A percentile compares a stretch with the other conserved stretches of the same genome.
These are phyloP conservation scores for Jaculus jaculus DNA, from an alignment of 2,113 vertebrate genomes.

Conservation along the genomic window DNA sequence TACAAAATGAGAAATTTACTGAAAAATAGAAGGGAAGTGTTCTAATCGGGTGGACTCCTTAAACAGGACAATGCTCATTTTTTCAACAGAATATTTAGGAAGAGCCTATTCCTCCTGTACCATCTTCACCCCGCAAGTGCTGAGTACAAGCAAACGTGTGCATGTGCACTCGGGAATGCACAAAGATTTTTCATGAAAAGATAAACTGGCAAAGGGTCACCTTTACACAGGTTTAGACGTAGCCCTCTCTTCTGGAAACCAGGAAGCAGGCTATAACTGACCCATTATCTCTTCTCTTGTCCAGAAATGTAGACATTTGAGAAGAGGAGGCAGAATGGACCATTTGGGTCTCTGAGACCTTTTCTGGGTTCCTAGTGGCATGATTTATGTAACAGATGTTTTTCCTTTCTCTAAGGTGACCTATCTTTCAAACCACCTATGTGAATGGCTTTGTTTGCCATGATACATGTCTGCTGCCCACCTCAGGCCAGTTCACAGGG, in stretches of 20 bases:
- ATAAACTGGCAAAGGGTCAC: background rate
- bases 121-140: background rate
- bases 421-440: background rate
- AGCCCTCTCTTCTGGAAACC: background rate
- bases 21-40: background rate
- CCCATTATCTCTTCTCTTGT: background rate
- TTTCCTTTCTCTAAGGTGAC: background rate
- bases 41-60: background rate
- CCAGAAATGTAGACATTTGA: background rate
- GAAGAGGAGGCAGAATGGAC: fast-evolving
- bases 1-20: background rate
- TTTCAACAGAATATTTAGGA: background rate
- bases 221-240: background rate
- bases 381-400: background rate
- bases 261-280: background rate
- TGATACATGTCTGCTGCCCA: background rate
- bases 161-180: background rate
- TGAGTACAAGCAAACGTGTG: background rate
- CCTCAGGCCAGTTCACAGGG: background rate
- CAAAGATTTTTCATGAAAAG: no score
- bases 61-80: background rate
- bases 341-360: background rate
- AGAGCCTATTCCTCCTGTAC: background rate
- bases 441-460: background rate
- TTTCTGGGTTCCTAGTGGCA: background rate